A percentile compares a stretch with the other conserved stretches of the same genome.
Conservation (phyloP, 2,113 vertebrate genomes). For the Leucosticte australis region DNA sequence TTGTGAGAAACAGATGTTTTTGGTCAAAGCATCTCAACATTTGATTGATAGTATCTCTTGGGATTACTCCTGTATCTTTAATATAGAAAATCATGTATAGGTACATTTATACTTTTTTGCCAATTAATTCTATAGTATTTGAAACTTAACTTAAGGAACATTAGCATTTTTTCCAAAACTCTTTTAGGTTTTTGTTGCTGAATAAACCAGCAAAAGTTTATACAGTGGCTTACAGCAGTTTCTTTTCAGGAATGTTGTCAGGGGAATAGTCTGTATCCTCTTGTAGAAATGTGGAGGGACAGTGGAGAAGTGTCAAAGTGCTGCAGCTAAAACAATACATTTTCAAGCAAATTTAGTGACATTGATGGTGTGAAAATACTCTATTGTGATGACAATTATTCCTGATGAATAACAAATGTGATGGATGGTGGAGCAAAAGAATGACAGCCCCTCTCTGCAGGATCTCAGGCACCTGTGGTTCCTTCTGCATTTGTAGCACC, state of each 20-base stretch:
- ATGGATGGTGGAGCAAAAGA: not conserved
- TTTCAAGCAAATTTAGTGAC: not conserved
- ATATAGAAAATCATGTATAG: not conserved
- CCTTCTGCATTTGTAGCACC: not conserved
- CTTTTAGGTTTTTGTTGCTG: not conserved
- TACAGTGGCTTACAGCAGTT: not conserved
- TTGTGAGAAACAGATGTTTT: not conserved
- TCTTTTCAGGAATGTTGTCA: not conserved
- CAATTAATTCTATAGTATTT: not conserved
- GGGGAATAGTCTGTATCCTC: not conserved
- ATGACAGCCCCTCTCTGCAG: not conserved
- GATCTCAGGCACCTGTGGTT: not conserved
- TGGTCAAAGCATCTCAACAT: not conserved
- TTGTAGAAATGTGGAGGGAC: not conserved
- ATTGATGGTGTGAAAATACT: not conserved
- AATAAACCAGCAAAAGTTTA: not conserved
- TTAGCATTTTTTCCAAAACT: not conserved
- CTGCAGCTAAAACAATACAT: not conserved
- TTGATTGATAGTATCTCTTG: not conserved
- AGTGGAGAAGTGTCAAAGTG: not conserved
- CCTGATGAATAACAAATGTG: not conserved
- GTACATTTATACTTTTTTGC: not conserved
- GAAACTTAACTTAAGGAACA: not conserved
- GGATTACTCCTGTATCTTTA: not conserved
- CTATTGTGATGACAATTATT: not conserved